Evolutionary conservation across 1,140 invertebrate genomes (phyloP).

Genomic region (Meloidogyne floridensis): DNA sequence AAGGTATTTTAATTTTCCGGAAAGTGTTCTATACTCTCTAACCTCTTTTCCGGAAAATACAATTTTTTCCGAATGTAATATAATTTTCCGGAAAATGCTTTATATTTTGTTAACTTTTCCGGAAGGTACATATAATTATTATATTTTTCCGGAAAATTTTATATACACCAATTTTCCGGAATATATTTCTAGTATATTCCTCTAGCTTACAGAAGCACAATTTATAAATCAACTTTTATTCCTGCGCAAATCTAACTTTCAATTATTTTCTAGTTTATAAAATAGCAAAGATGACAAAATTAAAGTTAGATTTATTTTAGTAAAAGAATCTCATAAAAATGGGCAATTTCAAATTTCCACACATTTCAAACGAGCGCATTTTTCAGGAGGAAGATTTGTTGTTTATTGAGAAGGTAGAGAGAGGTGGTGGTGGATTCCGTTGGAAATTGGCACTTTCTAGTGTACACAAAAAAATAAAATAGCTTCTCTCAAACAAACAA

Average conservation of each 20-base stretch:
- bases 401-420: neutral
- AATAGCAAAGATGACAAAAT: neutral
- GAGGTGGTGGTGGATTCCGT: neutral
- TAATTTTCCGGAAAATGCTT: too few relatives aligned
- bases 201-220: too few relatives aligned
- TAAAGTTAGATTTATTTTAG: neutral
- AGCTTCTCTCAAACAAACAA: neutral
- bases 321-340: neutral
- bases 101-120: too few relatives aligned
- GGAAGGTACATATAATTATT: too few relatives aligned
- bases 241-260: too few relatives aligned
- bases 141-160: neutral
- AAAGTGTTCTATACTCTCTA: too few relatives aligned
- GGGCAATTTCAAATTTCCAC: neutral
- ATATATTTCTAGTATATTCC: neutral
- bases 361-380: conserved; percentile 2
- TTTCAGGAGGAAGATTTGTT: conserved; percentile 1
- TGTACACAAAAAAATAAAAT: neutral
- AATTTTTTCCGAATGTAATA: too few relatives aligned
- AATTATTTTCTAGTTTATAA: neutral
- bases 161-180: too few relatives aligned
- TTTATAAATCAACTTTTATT: neutral
- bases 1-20: too few relatives aligned
- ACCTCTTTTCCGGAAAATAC: too few relatives aligned
- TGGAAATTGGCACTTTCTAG: conserved; percentile 2